Evolutionary conservation across 2,797 vertebrate species (phyloP), one percentile per base, ranked within the genome.

Genomic region (Cynopterus sphinx): DNA sequence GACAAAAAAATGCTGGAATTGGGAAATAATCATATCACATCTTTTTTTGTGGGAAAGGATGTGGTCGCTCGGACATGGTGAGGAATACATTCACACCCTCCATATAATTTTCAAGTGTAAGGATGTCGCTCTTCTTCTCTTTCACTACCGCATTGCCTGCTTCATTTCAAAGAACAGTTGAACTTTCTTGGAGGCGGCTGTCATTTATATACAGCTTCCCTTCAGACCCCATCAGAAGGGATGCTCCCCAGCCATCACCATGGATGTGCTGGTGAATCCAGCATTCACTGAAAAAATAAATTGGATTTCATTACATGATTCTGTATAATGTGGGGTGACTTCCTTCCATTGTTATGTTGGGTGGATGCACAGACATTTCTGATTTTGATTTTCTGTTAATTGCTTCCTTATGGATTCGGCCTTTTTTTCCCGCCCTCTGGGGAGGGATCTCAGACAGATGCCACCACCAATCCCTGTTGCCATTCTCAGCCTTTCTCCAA

Each of bases 351-450:
- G 78, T 92, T 87, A 88, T 74, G 53, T 82, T 95, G 97, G 83
- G 61, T 87, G 79, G 82, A 59, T 95, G n/a, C 88, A 85, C 57
- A 95, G 92, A 79, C 53, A 93, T 88, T 94, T 95, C 82, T 97
- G 96, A 91, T 91, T 96, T 96, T 94, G 81, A 93, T 96, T 95
- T 95, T 75, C 79, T 87, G 31, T 57, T 92, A 89, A 90, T 93
- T 95, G 82, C 61, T 97, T 95, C 85, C 61, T 92, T 26, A 10
- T 82, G 91, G 63, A 81, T 77, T 96, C 33, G 53, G 49, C 11
- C 7, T 59, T 13, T 12, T 11, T 13, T 13, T 13, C 3, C 12
- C 12, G 3, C 46, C 13, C 46, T 2, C 46, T 5, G 21, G 3
- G n/a, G 19, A 4, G 6, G 16, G 16, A 19, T 90, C 19, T 57